phyloP scores from a whole-genome alignment of 2,113 vertebrate species.

The Scophthalmus maximus region DNA sequence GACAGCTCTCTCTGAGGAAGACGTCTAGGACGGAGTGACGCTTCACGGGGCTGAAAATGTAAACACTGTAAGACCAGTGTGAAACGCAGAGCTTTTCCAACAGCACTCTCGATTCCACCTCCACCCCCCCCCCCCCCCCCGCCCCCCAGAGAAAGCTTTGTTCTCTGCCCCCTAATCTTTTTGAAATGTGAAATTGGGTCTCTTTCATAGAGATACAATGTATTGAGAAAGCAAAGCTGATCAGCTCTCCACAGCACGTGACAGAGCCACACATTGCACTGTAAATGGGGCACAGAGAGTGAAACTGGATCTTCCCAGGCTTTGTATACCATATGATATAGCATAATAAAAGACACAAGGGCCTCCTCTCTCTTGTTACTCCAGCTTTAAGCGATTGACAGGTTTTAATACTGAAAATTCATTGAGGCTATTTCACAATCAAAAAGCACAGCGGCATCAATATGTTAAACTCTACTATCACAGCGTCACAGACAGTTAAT shows the following conservation, averaged over 20 bases:
- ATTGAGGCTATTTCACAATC: slow-evolving; percentile 25
- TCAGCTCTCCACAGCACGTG: slow-evolving; percentile 70
- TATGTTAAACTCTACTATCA: slow-evolving; percentile 7
- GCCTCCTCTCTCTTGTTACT: slow-evolving; percentile 23
- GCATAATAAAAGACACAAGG: slow-evolving; percentile 36
- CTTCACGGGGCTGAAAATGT: slow-evolving; percentile 66
- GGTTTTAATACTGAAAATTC: slow-evolving; percentile 22
- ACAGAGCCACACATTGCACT: slow-evolving; percentile 74
- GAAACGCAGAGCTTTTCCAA: slow-evolving; percentile 66
- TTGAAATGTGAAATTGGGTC: slow-evolving; percentile 74
- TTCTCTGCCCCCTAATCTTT: slow-evolving; percentile 74
- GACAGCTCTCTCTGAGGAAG: slow-evolving; percentile 59
- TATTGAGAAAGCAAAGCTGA: slow-evolving; percentile 76
- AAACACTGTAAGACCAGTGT: slow-evolving; percentile 75
- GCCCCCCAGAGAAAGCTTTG: slow-evolving; percentile 67
- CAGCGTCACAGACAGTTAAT: neutral
- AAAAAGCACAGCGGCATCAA: slow-evolving; percentile 7
- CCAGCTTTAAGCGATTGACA: slow-evolving; percentile 20
- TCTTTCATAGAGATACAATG: slow-evolving; percentile 70
- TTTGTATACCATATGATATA: slow-evolving; percentile 52
- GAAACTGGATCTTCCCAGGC: slow-evolving; percentile 52
- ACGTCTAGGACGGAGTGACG: slow-evolving; percentile 51
- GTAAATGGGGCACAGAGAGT: slow-evolving; percentile 71
- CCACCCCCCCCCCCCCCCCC: slow-evolving; percentile 22
- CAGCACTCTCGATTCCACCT: slow-evolving; percentile 46